Percentiles rank a stretch among this genome's conserved stretches.
These are phyloP conservation scores for Geodia barretti DNA, from an alignment of 37 sponge, comb jelly and placozoan genomes.

Conservation along the genomic window DNA sequence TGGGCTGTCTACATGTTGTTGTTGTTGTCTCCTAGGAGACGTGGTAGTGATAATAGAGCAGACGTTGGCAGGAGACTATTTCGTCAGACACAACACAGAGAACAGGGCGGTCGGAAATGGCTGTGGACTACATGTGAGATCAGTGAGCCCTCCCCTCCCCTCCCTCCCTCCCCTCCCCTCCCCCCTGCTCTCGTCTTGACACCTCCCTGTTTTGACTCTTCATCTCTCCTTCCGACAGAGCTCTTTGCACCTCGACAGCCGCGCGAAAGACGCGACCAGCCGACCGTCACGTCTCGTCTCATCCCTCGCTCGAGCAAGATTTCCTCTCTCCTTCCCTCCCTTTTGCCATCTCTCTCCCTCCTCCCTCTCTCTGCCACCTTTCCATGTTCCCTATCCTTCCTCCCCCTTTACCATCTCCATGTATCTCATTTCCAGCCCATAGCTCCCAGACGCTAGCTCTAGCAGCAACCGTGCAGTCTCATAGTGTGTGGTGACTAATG, in stretches of 20 bases:
- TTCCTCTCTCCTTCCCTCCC: too few relatives aligned
- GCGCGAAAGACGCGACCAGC: too few relatives aligned
- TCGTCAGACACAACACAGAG: constrained; percentile 28
- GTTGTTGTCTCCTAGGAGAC: constrained; percentile 37
- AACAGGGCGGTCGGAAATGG: constrained; percentile 27
- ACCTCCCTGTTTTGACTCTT: neutral
- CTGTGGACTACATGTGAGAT: constrained; percentile 42
- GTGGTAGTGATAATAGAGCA: constrained; percentile 38
- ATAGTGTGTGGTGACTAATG: too few relatives aligned
- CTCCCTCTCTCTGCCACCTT: too few relatives aligned
- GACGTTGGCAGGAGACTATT: constrained; percentile 33
- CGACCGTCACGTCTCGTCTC: neutral
- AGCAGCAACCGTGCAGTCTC: too few relatives aligned
- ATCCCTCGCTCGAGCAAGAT: too few relatives aligned
- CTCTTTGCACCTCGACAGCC: neutral
- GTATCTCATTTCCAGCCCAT: too few relatives aligned
- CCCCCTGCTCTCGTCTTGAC: neutral
- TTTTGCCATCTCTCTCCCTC: too few relatives aligned
- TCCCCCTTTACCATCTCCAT: too few relatives aligned
- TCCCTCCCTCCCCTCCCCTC: neutral
- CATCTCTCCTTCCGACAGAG: neutral
- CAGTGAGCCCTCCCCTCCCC: constrained; percentile 19
- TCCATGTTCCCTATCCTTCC: too few relatives aligned
- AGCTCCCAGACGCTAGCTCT: too few relatives aligned
- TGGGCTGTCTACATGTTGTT: neutral